Evolutionary conservation across 2,113 vertebrate genomes (phyloP).

Genomic region (Sebastes schlegelii): DNA sequence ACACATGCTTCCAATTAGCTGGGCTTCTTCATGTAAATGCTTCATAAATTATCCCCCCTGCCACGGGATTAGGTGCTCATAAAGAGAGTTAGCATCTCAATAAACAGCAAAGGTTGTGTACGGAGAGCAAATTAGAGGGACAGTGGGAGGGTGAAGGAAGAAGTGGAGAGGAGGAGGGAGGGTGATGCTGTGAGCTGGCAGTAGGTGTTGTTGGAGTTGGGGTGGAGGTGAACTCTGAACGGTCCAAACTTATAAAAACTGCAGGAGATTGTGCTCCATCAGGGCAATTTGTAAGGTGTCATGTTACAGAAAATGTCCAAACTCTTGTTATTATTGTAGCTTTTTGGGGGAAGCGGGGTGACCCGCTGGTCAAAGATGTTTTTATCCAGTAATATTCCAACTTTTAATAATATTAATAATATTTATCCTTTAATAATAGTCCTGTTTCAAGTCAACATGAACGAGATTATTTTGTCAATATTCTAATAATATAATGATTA

Average conservation of each 20-base stretch:
- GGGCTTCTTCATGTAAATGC: slow-evolving; percentile 99
- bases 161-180: slow-evolving; percentile 10
- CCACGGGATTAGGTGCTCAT: slow-evolving; percentile 98
- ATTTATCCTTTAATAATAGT: too few species aligned
- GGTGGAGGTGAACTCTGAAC: slow-evolving; percentile 16
- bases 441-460: too few species aligned
- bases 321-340: slow-evolving; percentile 10
- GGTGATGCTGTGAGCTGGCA: slow-evolving; percentile 8
- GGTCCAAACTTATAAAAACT: slow-evolving; percentile 17
- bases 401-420: background rate
- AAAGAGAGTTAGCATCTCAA: slow-evolving; percentile 98
- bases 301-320: slow-evolving; percentile 25
- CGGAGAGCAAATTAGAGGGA: slow-evolving; percentile 91
- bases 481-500: background rate
- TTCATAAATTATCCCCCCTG: slow-evolving; percentile 98
- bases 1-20: slow-evolving; percentile 99
- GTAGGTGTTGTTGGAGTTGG: background rate
- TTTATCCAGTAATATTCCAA: too few species aligned
- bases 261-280: slow-evolving; percentile 31
- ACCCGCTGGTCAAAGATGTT: slow-evolving; percentile 3
- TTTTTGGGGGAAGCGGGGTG: background rate
- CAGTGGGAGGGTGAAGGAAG: slow-evolving; percentile 50
- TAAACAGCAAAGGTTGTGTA: slow-evolving; percentile 90
- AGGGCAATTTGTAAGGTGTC: slow-evolving; percentile 41
- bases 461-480: background rate